Evolutionary conservation across 2,888 invertebrate species (phyloP), one percentile per base, ranked within the genome.

Genomic region (Cheilosia variabilis): DNA sequence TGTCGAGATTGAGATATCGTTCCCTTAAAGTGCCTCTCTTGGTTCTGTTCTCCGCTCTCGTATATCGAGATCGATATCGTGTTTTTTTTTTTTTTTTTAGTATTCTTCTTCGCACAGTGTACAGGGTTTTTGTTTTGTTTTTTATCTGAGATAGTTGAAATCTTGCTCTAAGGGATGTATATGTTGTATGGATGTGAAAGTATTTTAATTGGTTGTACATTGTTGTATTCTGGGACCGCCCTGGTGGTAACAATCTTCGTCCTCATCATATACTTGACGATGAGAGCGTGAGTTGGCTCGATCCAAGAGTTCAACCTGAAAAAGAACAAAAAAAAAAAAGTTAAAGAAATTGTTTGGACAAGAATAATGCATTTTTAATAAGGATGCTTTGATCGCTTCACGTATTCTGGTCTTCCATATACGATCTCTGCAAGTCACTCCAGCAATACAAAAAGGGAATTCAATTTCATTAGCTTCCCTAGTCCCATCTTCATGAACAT

Each of bases 261-360:
- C 96, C 89, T 98, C 97, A 68, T 96, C 95, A 89, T 96, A 96
- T 0, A 94, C 95, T 89, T 94, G 95, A 89, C 94, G 89, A 55
- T 88, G 94, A 65, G 95, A 94, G 84, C 95, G 94, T 62, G 93
- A 92, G 89, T 96, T 95, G 88, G 95, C 94, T 88, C 96, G 95
- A 0, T 97, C 96, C 91, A 97, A 96, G 89, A 96, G 94, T 55
- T 97, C 96, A 88, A 95, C 93, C 89, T 94, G 87, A 37, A 50
- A 41, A 27, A 24, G 69, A 4, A 22, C 15, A 78, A 31, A 27
- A 31, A 60, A 34, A 63, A 60, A 65, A 45, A 0, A 34, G 15
- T 22, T 6, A n/a, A 19, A 17, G 9, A 31, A 62, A 43, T 37
- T 43, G 17, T 34, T 9, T 34, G 9, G 13, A 19, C 34, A 41